phyloP scores from a whole-genome alignment of 2,113 vertebrate species.

The Crotalus tigris region DNA sequence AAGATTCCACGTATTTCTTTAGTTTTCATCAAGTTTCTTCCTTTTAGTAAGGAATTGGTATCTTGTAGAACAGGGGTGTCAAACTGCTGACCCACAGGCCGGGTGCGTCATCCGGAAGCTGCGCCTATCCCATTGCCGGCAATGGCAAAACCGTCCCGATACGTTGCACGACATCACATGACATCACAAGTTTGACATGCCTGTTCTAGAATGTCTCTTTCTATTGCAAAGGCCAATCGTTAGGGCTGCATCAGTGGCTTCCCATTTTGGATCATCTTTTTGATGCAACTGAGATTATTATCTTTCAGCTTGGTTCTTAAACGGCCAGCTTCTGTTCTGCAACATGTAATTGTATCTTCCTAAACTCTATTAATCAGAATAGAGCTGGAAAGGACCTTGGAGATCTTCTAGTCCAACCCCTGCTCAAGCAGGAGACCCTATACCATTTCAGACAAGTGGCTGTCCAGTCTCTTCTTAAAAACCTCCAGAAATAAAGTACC shows the following conservation, averaged over 20 bases:
- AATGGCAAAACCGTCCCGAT: no score
- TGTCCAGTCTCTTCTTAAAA: background rate
- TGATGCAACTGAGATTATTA: background rate
- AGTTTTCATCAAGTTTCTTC: background rate
- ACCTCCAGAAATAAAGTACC: background rate
- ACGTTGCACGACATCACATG: no score
- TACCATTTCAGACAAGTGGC: background rate
- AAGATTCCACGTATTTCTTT: background rate
- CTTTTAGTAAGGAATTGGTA: background rate
- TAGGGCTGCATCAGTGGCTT: background rate
- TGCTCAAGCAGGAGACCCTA: background rate
- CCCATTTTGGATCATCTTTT: background rate
- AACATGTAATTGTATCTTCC: background rate
- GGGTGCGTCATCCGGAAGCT: no score
- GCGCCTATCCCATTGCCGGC: no score
- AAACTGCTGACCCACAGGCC: no score
- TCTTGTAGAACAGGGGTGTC: background rate
- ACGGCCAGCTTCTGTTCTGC: background rate
- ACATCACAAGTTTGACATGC: no score
- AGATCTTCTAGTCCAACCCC: background rate
- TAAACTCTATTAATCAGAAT: background rate
- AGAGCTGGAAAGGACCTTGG: background rate
- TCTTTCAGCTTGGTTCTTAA: background rate
- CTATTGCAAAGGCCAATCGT: background rate
- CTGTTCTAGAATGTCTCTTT: background rate